Conservation (phyloP, 2,113 vertebrate species). For the Nannobrachium achirus region DNA sequence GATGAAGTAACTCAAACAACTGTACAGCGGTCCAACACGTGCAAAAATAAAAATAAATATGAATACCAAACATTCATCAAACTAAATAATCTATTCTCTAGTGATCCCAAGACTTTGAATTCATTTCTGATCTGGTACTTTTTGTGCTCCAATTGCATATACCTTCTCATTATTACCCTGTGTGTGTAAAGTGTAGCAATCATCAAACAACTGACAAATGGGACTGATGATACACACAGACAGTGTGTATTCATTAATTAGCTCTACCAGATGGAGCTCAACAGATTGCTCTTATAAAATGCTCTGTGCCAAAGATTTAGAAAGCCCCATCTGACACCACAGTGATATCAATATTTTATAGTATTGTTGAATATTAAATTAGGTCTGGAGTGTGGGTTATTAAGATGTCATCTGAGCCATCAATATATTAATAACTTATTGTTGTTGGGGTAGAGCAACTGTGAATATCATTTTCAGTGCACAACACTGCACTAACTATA, state of each 20-base stretch:
- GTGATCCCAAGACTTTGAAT: neutral
- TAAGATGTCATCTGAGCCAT: neutral
- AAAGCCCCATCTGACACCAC: neutral
- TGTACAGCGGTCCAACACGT: too few relatives aligned
- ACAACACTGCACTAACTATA: neutral
- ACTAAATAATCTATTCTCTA: neutral
- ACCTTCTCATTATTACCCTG: neutral
- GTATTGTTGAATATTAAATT: neutral
- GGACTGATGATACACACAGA: neutral
- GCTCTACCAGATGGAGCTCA: neutral
- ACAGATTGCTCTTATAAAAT: neutral
- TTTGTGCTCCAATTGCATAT: neutral
- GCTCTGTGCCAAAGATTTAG: neutral
- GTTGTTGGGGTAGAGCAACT: neutral
- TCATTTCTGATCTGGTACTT: neutral
- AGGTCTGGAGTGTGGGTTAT: neutral
- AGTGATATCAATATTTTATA: slow-evolving; percentile 28
- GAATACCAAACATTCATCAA: neutral
- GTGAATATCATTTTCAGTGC: too few relatives aligned
- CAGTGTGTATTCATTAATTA: neutral
- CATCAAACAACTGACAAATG: neutral
- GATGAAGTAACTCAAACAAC: too few relatives aligned
- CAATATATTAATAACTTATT: neutral
- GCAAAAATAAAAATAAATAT: too few relatives aligned
- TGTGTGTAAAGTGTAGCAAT: neutral